Conservation (phyloP, 1,140 invertebrate genomes). For the Chrysopa pallens region DNA sequence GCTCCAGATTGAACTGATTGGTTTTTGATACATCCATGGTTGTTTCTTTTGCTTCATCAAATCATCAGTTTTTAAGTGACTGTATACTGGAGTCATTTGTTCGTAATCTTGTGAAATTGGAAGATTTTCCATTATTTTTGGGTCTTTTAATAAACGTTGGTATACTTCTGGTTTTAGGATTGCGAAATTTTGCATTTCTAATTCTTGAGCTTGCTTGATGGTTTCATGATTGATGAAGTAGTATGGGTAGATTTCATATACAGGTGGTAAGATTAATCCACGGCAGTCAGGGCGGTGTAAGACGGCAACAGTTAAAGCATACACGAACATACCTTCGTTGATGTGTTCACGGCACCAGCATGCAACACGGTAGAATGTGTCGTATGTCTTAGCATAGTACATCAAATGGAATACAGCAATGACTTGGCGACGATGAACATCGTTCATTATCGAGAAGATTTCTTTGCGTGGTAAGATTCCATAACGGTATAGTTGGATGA, state of each 20-base stretch:
- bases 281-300: constrained; percentile 38
- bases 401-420: constrained; percentile 33
- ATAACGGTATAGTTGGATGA: background rate
- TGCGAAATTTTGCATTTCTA: constrained; percentile 31
- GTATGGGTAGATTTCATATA: constrained; percentile 43
- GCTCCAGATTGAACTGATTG: too few species aligned
- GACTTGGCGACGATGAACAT: constrained; percentile 28
- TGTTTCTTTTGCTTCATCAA: background rate
- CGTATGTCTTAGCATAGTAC: constrained; percentile 40
- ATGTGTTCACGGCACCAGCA: constrained; percentile 25
- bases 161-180: too few species aligned
- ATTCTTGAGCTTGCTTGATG: constrained; percentile 30
- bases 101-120: too few species aligned
- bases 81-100: too few species aligned
- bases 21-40: too few species aligned
- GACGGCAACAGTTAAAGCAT: constrained; percentile 35
- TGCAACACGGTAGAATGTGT: constrained; percentile 37
- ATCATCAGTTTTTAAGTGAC: background rate
- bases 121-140: too few species aligned
- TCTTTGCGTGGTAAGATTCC: constrained; percentile 2
- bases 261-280: constrained; percentile 35
- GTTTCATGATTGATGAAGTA: constrained; percentile 35
- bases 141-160: too few species aligned
- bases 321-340: constrained; percentile 40
- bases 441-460: constrained; percentile 26